Percentiles rank a stretch among this genome's conserved stretches.
Evolutionary conservation across 2,888 invertebrate genomes (phyloP).

Genomic region (Eretmocerus hayati): DNA sequence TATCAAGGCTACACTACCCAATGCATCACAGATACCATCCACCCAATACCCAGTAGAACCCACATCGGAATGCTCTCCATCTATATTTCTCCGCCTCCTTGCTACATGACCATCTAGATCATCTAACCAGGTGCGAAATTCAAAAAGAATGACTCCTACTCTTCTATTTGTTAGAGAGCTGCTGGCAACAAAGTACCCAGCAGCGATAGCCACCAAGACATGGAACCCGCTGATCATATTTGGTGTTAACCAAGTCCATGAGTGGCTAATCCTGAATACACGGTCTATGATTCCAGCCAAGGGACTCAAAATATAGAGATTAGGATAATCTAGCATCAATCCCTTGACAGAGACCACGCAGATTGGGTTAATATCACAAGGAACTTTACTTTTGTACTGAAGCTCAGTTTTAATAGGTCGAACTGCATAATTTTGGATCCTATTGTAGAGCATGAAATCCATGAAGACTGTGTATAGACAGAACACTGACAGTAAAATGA

Average conservation of each 20-base stretch:
- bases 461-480: constrained; percentile 62
- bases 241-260: constrained; percentile 60
- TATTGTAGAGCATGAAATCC: constrained; percentile 65
- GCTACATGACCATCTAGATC: constrained; percentile 84
- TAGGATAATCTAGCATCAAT: constrained; percentile 73
- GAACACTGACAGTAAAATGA: constrained; percentile 47
- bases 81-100: constrained; percentile 65
- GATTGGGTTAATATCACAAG: constrained; percentile 65
- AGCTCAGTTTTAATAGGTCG: constrained; percentile 48
- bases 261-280: constrained; percentile 57
- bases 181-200: constrained; percentile 69
- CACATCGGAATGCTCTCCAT: constrained; percentile 73
- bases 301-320: constrained; percentile 77
- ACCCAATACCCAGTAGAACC: constrained; percentile 75
- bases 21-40: constrained; percentile 73
- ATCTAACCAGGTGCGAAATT: constrained; percentile 75
- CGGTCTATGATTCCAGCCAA: constrained; percentile 67
- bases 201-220: constrained; percentile 65
- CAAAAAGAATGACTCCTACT: constrained; percentile 69
- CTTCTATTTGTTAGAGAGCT: constrained; percentile 66
- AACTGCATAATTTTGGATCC: constrained; percentile 64
- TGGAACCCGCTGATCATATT: constrained; percentile 79
- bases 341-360: constrained; percentile 80
- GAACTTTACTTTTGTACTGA: constrained; percentile 49
- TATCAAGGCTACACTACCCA: constrained; percentile 68